These are phyloP conservation scores for Horisme vitalbata DNA, from an alignment of 2,888 invertebrate genomes.

Conservation along the genomic window DNA sequence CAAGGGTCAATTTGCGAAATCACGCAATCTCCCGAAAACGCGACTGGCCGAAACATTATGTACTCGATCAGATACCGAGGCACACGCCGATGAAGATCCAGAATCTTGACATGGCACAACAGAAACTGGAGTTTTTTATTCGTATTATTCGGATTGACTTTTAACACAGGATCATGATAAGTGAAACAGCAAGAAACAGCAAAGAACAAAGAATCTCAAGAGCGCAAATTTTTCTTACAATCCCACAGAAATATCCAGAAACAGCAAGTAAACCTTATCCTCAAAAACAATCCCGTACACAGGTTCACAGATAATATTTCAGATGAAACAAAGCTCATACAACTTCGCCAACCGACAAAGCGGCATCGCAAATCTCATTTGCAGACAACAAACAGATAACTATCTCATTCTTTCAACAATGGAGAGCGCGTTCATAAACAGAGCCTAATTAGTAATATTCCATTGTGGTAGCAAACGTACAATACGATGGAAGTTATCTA, in stretches of 20 bases:
- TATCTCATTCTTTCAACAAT: slow-evolving; percentile 82
- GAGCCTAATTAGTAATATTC: slow-evolving; percentile 82
- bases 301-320: slow-evolving; percentile 60
- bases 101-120: not conserved
- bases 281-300: slow-evolving; percentile 55
- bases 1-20: slow-evolving; percentile 43
- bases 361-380: slow-evolving; percentile 79
- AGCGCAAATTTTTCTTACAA: not conserved
- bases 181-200: too few species aligned
- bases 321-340: slow-evolving; percentile 76
- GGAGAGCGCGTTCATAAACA: slow-evolving; percentile 76
- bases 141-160: too few species aligned
- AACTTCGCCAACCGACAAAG: slow-evolving; percentile 76
- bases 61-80: slow-evolving; percentile 30
- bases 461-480: slow-evolving; percentile 74
- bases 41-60: slow-evolving; percentile 23
- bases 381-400: slow-evolving; percentile 78
- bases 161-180: too few species aligned
- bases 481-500: slow-evolving; percentile 80
- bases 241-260: slow-evolving; percentile 1
- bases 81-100: slow-evolving; percentile 4
- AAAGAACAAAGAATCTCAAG: too few species aligned
- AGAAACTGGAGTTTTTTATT: too few species aligned
- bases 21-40: slow-evolving; percentile 37
- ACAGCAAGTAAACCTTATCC: slow-evolving; percentile 38